Base-by-base conservation (phyloP, 2,888 invertebrate genomes). In the Melanophora roralis region DNA sequence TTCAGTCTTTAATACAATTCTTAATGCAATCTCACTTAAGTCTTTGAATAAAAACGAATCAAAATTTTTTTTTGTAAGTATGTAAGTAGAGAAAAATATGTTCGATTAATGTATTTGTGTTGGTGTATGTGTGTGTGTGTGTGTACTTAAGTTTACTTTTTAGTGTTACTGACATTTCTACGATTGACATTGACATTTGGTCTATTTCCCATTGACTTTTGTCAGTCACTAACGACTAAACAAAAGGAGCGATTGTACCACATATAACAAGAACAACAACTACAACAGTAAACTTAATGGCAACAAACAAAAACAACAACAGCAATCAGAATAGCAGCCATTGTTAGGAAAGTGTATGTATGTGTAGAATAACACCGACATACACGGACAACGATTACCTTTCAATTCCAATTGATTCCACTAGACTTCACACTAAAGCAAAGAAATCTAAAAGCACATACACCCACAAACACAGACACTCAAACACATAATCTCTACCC, bases 101-200 rank as follows among this genome's bases (percentile, higher is more conserved):
- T n/a, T n/a, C n/a, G n/a, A n/a, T n/a, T n/a, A n/a, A 0, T 57
- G 12, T 27, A 32, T 27, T 27, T 27, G 27, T 51, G 32, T 34
- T 11, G 7, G 38, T 65, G 12, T n/a, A 5, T 65, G 2, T 34
- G 47, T 51, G 47, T 34, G 14, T 19, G 1, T 36, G 23, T 57
- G 16, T 74, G 12, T 16, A 34, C 36, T 9, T 5, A 9, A 45
- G 38, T 68, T 59, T 60, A 59, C n/a, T 45, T 36, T 9, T 19
- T 11, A 55, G 57, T 80, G 80, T 77, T 77, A 77, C 77, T 77
- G 80, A 68, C 80, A 80, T 80, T 80, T 12, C 34, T 77, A 59
- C 68, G 80, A 80, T 81, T 82, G 81, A 82, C 82, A 82, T 80
- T 82, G 82, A 82, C 82, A 81, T 81, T 82, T 80, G 82, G 82